Percentiles rank a stretch among this genome's conserved stretches.
Conservation (phyloP, 2,113 vertebrate species). For the Tetrax tetrax region DNA sequence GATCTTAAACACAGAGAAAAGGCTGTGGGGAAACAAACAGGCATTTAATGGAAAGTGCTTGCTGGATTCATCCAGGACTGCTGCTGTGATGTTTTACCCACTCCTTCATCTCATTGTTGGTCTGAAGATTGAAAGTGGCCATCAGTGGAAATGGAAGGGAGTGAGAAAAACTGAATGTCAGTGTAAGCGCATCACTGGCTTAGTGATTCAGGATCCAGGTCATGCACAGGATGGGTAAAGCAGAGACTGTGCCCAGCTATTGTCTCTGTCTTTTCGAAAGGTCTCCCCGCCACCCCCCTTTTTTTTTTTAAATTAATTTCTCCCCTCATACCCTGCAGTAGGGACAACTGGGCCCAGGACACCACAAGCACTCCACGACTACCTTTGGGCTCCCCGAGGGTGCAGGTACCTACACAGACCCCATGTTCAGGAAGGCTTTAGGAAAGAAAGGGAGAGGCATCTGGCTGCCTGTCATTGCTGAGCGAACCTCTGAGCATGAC, state of each 20-base stretch:
- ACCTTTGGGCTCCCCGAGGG: neutral
- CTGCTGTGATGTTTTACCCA: neutral
- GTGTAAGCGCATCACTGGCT: neutral
- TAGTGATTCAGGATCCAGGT: neutral
- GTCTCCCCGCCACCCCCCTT: neutral
- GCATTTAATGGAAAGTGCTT: neutral
- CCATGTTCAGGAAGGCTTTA: neutral
- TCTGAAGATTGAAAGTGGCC: neutral
- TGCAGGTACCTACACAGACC: neutral
- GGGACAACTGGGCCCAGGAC: neutral
- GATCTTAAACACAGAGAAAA: slow-evolving; percentile 26
- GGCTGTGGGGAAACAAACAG: neutral
- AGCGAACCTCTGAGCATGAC: neutral
- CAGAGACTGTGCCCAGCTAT: neutral
- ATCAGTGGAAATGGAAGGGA: neutral
- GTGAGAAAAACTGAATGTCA: neutral
- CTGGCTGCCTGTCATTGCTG: neutral
- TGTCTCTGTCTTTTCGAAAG: neutral
- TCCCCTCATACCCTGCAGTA: neutral
- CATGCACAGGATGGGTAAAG: neutral
- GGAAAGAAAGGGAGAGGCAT: neutral
- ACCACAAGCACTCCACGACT: accelerated
- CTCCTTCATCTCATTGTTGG: neutral
- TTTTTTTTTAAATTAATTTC: neutral
- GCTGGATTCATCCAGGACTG: neutral